Base-by-base conservation (phyloP, 1,140 invertebrate genomes). In the Coptotermes formosanus region DNA sequence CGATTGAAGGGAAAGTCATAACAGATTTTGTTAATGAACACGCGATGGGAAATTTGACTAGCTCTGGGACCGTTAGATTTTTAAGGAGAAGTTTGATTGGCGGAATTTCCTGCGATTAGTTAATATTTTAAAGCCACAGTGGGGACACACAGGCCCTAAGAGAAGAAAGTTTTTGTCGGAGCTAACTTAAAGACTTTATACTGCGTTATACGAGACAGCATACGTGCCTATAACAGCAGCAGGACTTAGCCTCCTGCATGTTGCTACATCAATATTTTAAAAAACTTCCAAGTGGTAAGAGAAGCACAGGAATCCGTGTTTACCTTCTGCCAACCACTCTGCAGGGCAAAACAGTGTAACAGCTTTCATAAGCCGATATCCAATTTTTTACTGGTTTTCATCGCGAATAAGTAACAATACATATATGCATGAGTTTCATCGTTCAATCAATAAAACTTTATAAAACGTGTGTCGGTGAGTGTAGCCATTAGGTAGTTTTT, bases 341-440 rank as follows among this genome's bases (percentile, higher is more conserved):
- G 16, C 25, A 75, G 64, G 3, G 2, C 16, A 25, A 75, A 30
- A 75, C 64, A n/a, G 19, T 64, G 64, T 30, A 75, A 75, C 64
- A 30, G 14, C 2, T 8, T 75, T 75, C 64, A 75, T 75, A 75
- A 75, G 64, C 64, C 64, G 64, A 30, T 75, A 75, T 75, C 64
- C 64, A 75, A 75, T 75, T 75, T 75, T 75, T 3, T n/a, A 7
- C 64, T 75, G 64, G 64, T 3, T 75, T 75, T 75, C 64, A 75
- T 4, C 64, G 30, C 30, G 64, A 25, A 75, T 75, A 75, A 3
- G 64, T 8, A 75, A 75, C 64, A 75, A 75, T 75, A 75, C 64
- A 75, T 75, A 75, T 75, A 75, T 75, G 64, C 64, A 75, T 75
- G 64, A 75, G n/a, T 2, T 75, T 75, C 64, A 75, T 75, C 25